Evolutionary conservation across 2,797 vertebrate genomes (phyloP).

Genomic region (Gymnoscopelus microlampas): DNA sequence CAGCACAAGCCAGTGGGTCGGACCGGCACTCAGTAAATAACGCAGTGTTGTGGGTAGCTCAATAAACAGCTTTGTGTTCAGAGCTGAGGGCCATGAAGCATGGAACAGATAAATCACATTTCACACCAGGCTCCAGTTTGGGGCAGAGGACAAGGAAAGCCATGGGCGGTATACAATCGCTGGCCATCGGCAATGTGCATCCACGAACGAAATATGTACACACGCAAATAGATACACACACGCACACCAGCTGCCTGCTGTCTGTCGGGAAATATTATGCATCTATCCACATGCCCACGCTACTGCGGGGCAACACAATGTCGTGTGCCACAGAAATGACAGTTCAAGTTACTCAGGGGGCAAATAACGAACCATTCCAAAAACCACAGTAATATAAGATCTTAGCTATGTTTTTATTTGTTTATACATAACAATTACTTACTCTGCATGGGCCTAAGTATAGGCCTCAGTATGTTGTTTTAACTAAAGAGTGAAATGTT

Average conservation of each 20-base stretch:
- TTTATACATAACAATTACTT: neutral
- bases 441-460: neutral
- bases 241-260: slow-evolving; percentile 54
- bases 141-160: slow-evolving; percentile 57
- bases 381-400: neutral
- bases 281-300: slow-evolving; percentile 59
- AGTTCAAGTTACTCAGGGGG: slow-evolving; percentile 51
- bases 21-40: slow-evolving; percentile 62
- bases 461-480: neutral
- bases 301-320: slow-evolving; percentile 34
- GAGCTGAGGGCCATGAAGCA: slow-evolving; percentile 47
- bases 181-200: slow-evolving; percentile 57
- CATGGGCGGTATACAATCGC: slow-evolving; percentile 66
- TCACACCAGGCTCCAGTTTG: slow-evolving; percentile 77
- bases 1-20: slow-evolving; percentile 49
- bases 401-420: neutral
- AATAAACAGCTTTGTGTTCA: slow-evolving; percentile 79
- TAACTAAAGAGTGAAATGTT: neutral
- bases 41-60: slow-evolving; percentile 64
- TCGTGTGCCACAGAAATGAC: slow-evolving; percentile 70
- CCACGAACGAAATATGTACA: slow-evolving; percentile 36
- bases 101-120: slow-evolving; percentile 75
- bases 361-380: slow-evolving; percentile 3
- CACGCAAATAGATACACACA: slow-evolving; percentile 51
- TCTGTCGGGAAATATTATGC: slow-evolving; percentile 67